Evolutionary conservation across 2,888 invertebrate genomes (phyloP), one percentile per base, ranked within the genome.

Genomic region (Serripes groenlandicus): DNA sequence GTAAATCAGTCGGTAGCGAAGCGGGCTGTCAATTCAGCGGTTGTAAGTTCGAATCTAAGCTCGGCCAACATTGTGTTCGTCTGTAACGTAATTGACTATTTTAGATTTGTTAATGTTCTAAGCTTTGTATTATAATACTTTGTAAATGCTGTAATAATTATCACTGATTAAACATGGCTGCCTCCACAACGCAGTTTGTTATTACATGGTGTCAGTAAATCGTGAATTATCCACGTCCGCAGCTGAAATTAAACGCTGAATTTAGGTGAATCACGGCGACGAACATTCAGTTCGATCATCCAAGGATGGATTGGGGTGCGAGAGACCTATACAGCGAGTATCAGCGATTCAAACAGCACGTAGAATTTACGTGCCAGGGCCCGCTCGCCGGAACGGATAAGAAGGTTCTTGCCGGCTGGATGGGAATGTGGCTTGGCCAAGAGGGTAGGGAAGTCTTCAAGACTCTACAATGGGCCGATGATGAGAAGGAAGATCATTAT

Each of bases 401-500:
- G 35, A 73, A 73, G 60, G 15, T 23, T 11, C 3, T 32, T 4
- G 58, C 60, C 26, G 37, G 73, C 9, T 73, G 73, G 73, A 18
- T 73, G 0, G 73, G 73, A 34, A 58, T 73, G 73, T 73, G 73
- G 73, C 35, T 73, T n/a, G 26, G 60, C 11, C 73, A 73, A 28
- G 37, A 73, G 26, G 73, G 62, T 21, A 32, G 60, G 18, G 60
- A 73, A 28, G 35, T 73, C 11, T 73, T 23, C 42, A 73, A 58
- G 34, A 58, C 28, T 28, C 18, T 58, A 35, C 23, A 7, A 21
- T 73, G 23, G 34, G 60, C n/a, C 15, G 60, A 73, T 0, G 60
- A n/a, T 18, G 73, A 73, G 15, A 42, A 82, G 66, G 77, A 86
- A 32, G 73, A 84, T 18, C 83, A 80, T 15, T 70, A 66, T 3